Conservation (phyloP, 1,140 invertebrate species). For the Dreissena rostriformis region DNA sequence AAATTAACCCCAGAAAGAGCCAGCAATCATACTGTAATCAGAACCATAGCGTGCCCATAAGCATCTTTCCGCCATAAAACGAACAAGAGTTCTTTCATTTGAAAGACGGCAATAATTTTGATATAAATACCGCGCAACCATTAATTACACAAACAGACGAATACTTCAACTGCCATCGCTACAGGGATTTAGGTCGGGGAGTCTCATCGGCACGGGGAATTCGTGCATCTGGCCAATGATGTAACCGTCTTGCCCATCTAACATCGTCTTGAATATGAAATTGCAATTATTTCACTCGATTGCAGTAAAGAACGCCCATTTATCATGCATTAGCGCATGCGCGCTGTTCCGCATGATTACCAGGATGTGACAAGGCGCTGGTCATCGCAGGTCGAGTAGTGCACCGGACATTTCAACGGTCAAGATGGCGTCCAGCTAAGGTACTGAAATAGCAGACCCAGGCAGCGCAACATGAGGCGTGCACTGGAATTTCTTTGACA, state of each 20-base stretch:
- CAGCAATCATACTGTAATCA: too few relatives aligned
- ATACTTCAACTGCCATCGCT: not conserved
- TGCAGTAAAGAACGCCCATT: slow-evolving; percentile 2
- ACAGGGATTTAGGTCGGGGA: not conserved
- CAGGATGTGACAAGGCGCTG: not conserved
- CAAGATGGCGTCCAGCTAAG: too few relatives aligned
- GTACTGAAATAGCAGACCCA: too few relatives aligned
- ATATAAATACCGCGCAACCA: not conserved
- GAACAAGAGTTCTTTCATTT: not conserved
- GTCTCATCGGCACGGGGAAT: not conserved
- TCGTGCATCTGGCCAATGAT: slow-evolving; percentile 1
- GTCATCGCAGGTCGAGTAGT: too few relatives aligned
- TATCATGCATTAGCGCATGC: not conserved
- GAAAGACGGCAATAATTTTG: not conserved
- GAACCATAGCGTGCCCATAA: too few relatives aligned
- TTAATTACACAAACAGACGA: not conserved
- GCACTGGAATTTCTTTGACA: too few relatives aligned
- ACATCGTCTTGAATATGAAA: slow-evolving; percentile 3
- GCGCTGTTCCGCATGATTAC: slow-evolving; percentile 1
- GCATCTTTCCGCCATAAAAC: too few relatives aligned
- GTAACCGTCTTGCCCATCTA: not conserved
- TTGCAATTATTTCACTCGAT: slow-evolving; percentile 5
- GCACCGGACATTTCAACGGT: too few relatives aligned
- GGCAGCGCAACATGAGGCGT: too few relatives aligned
- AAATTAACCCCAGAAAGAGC: too few relatives aligned